These are phyloP conservation scores for Pitta sordida DNA, from an alignment of 2,113 vertebrate genomes.

Conservation along the genomic window DNA sequence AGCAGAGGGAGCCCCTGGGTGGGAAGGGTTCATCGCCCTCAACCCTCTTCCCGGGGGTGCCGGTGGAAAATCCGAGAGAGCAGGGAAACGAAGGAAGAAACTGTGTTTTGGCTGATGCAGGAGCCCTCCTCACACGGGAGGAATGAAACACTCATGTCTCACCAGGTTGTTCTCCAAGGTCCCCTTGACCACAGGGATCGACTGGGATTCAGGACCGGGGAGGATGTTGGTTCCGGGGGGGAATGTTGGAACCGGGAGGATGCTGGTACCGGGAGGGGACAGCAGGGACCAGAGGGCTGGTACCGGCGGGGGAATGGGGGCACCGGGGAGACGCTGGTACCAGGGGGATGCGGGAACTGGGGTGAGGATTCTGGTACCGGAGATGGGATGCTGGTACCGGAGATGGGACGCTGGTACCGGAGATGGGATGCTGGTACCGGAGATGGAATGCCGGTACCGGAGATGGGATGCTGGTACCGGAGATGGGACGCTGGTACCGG, in stretches of 20 bases:
- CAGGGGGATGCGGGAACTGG: too few species aligned
- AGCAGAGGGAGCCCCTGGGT: neutral
- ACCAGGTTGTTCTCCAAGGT: neutral
- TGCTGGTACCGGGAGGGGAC: neutral
- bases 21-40: neutral
- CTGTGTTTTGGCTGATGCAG: fast-evolving
- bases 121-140: fast-evolving
- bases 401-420: too few species aligned
- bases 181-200: fast-evolving
- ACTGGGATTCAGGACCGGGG: neutral
- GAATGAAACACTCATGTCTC: neutral
- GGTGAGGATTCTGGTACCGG: too few species aligned
- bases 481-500: neutral
- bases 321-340: neutral
- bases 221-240: neutral
- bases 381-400: too few species aligned
- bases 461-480: too few species aligned
- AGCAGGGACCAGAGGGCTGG: neutral
- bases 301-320: neutral
- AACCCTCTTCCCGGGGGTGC: too few species aligned
- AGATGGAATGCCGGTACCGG: neutral
- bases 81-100: neutral
- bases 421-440: neutral
- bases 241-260: neutral
- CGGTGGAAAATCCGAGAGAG: neutral